phyloP scores from a whole-genome alignment of 2,888 invertebrate species.

The Tethea ocularis region DNA sequence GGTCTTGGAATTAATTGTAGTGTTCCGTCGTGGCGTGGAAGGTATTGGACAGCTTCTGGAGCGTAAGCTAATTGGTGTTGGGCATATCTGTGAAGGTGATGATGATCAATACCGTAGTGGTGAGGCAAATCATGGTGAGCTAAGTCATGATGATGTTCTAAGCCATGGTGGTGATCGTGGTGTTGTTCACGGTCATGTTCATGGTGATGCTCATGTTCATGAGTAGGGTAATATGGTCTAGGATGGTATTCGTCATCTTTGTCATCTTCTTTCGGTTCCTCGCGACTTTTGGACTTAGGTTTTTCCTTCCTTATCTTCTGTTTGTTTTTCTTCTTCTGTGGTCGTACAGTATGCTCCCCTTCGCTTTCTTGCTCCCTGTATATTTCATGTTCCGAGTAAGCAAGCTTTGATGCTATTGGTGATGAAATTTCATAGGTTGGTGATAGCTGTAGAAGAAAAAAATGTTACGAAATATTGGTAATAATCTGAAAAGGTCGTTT shows the following conservation, averaged over 20 bases:
- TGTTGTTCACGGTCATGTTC: not conserved
- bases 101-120: not conserved
- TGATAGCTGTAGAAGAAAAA: constrained; percentile 48
- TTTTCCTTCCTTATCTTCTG: not conserved
- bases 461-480: too few relatives aligned
- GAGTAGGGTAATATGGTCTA: not conserved
- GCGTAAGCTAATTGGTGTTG: not conserved
- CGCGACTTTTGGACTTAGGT: constrained; percentile 2
- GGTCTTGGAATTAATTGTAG: constrained; percentile 2
- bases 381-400: constrained; percentile 61
- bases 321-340: constrained; percentile 7
- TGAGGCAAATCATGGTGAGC: constrained; percentile 3
- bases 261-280: not conserved
- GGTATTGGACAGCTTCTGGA: not conserved
- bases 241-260: not conserved
- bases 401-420: constrained; percentile 64
- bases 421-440: constrained; percentile 65
- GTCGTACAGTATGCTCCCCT: not conserved
- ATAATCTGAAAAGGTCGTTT: too few relatives aligned
- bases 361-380: constrained; percentile 32
- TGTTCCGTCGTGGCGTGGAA: not conserved
- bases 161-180: not conserved
- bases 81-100: not conserved
- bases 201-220: not conserved
- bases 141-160: not conserved